phyloP scores from a whole-genome alignment of 2,113 vertebrate species.

The Tympanuchus pallidicinctus region DNA sequence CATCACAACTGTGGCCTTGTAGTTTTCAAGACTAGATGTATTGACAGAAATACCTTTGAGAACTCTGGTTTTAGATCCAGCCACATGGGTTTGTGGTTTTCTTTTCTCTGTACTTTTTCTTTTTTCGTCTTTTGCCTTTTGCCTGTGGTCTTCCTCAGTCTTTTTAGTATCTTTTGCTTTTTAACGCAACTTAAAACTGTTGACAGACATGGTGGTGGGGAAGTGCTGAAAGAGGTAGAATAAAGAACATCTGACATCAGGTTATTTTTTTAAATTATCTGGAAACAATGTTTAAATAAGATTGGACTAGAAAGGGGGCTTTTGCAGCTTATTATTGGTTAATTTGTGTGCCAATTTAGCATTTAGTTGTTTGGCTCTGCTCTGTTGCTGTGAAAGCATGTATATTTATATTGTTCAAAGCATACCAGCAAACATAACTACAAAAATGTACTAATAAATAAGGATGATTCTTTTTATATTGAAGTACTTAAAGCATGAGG shows the following conservation, averaged over 20 bases:
- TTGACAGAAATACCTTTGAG: not conserved
- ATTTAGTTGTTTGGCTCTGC: not conserved
- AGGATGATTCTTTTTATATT: not conserved
- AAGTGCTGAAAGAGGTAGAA: not conserved
- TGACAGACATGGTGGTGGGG: not conserved
- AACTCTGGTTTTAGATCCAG: not conserved
- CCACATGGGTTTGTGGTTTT: not conserved
- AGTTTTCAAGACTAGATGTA: not conserved
- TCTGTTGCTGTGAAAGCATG: not conserved
- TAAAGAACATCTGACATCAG: not conserved
- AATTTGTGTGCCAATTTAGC: not conserved
- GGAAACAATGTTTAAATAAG: not conserved
- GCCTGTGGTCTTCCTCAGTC: not conserved
- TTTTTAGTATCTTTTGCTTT: not conserved
- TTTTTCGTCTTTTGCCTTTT: not conserved
- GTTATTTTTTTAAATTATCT: not conserved
- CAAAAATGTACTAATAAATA: not conserved
- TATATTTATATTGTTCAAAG: not conserved
- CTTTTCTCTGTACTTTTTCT: slow-evolving; percentile 5
- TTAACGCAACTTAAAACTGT: not conserved
- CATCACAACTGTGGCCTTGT: not conserved
- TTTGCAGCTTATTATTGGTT: not conserved
- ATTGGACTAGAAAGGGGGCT: not conserved
- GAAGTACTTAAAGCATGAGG: not conserved
- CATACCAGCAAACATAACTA: not conserved